These are phyloP conservation scores for Macaria notata DNA, from an alignment of 2,888 invertebrate genomes.

Conservation along the genomic window DNA sequence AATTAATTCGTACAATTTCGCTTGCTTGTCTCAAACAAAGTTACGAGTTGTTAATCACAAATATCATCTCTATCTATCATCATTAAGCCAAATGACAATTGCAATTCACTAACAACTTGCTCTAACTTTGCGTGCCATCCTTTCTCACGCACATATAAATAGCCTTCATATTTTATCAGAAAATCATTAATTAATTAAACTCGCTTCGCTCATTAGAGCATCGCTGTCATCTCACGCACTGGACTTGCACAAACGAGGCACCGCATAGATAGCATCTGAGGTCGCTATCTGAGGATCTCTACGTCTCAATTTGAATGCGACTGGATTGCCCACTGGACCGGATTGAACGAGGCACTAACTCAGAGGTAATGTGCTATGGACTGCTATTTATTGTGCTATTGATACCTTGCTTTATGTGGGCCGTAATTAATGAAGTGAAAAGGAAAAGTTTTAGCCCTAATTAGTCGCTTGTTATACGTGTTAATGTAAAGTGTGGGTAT, in stretches of 20 bases:
- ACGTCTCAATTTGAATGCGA: conserved; percentile 76
- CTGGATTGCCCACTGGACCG: conserved; percentile 16
- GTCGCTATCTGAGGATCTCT: conserved; percentile 62
- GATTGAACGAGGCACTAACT: conserved; percentile 15
- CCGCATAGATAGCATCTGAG: conserved; percentile 55
- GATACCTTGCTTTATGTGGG: background rate
- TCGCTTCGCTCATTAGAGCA: conserved; percentile 17
- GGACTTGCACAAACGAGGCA: conserved; percentile 17
- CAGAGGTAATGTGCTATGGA: background rate
- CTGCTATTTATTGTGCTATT: conserved; percentile 2
- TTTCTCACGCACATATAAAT: too few species aligned
- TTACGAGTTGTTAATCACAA: too few species aligned
- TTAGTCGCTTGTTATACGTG: background rate
- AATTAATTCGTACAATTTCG: too few species aligned
- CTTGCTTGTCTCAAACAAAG: too few species aligned
- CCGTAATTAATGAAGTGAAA: background rate
- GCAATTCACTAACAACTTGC: too few species aligned
- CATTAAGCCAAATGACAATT: too few species aligned
- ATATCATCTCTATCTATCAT: too few species aligned
- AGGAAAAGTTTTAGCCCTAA: background rate
- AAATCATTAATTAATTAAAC: conserved; percentile 14
- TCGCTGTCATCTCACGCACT: conserved; percentile 10
- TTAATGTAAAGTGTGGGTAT: too few species aligned
- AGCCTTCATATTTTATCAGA: conserved; percentile 2
- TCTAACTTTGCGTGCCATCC: too few species aligned